A percentile compares a stretch with the other conserved stretches of the same genome.
Evolutionary conservation across 2,888 invertebrate species (phyloP).

Genomic region (Agriotes lineatus): DNA sequence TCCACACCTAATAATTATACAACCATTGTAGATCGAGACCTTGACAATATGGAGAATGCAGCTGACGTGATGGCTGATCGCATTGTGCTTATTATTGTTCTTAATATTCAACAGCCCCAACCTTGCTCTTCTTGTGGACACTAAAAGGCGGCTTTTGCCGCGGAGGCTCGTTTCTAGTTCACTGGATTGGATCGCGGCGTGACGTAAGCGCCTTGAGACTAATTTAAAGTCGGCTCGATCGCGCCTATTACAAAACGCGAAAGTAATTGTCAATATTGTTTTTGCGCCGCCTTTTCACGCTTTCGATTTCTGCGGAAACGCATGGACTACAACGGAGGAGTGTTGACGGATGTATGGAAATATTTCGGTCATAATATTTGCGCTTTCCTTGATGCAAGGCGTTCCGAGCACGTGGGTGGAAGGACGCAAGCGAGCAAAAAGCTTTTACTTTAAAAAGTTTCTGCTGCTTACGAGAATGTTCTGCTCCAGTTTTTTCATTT

Average conservation of each 20-base stretch:
- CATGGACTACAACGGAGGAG: background rate
- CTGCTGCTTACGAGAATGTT: no score
- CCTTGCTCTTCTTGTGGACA: conserved; percentile 19
- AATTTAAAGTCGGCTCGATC: conserved; percentile 12
- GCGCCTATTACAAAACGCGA: conserved; percentile 15
- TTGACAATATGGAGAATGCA: conserved; percentile 12
- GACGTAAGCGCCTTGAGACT: conserved; percentile 16
- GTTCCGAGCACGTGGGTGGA: background rate
- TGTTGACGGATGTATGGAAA: conserved; percentile 7
- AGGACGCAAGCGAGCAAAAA: background rate
- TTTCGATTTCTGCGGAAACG: conserved; percentile 20
- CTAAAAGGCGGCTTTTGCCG: conserved; percentile 1
- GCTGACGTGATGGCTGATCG: conserved; percentile 8
- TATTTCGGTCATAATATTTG: conserved; percentile 4
- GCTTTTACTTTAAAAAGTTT: background rate
- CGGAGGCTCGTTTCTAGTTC: conserved; percentile 9
- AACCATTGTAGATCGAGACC: background rate
- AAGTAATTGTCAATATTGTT: conserved; percentile 23
- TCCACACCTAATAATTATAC: conserved; percentile 11
- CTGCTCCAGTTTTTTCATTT: no score
- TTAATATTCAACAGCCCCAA: conserved; percentile 15
- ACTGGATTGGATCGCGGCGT: background rate
- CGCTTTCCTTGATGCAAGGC: background rate
- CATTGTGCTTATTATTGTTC: conserved; percentile 10
- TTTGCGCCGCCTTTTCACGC: conserved; percentile 18